Conservation (phyloP, 2,797 vertebrate genomes). For the Brachyalestes nurse region DNA sequence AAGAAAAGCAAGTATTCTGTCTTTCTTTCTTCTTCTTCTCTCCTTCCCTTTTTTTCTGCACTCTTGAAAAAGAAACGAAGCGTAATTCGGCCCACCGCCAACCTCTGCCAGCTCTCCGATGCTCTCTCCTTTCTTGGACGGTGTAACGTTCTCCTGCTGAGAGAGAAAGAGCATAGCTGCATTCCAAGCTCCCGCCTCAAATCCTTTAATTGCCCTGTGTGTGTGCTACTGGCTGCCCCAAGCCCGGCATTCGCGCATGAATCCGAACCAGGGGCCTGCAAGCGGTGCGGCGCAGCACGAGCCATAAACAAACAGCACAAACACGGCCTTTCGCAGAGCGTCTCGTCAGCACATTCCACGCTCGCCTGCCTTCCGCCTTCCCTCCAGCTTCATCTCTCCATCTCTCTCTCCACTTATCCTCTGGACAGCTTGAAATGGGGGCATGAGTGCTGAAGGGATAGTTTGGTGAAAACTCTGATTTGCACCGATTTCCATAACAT, state of each 20-base stretch:
- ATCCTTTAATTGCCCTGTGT: constrained; percentile 65
- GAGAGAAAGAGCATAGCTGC: constrained; percentile 28
- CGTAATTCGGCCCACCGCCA: constrained; percentile 33
- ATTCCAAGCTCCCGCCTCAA: constrained; percentile 52
- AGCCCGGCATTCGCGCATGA: constrained; percentile 32
- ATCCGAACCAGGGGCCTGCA: constrained; percentile 21
- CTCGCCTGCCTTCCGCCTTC: constrained; percentile 28
- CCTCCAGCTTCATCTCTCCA: constrained; percentile 3
- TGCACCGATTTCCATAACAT: too few relatives aligned
- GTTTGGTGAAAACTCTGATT: too few relatives aligned
- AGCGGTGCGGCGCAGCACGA: constrained; percentile 16
- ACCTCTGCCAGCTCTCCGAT: constrained; percentile 36
- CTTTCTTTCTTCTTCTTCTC: too few relatives aligned
- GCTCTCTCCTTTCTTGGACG: constrained; percentile 33
- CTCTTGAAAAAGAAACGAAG: constrained; percentile 30
- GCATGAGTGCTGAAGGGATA: not conserved
- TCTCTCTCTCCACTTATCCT: not conserved
- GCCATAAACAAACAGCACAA: constrained; percentile 59
- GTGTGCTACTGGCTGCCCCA: constrained; percentile 50
- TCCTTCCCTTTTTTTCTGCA: not conserved
- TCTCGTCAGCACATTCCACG: constrained; percentile 35
- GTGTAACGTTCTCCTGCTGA: constrained; percentile 45
- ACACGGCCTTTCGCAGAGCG: constrained; percentile 50
- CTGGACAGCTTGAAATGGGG: not conserved
- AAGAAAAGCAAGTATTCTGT: constrained; percentile 16